phyloP scores from a whole-genome alignment of 2,113 vertebrate genomes.

The Cryptotis parvus region DNA sequence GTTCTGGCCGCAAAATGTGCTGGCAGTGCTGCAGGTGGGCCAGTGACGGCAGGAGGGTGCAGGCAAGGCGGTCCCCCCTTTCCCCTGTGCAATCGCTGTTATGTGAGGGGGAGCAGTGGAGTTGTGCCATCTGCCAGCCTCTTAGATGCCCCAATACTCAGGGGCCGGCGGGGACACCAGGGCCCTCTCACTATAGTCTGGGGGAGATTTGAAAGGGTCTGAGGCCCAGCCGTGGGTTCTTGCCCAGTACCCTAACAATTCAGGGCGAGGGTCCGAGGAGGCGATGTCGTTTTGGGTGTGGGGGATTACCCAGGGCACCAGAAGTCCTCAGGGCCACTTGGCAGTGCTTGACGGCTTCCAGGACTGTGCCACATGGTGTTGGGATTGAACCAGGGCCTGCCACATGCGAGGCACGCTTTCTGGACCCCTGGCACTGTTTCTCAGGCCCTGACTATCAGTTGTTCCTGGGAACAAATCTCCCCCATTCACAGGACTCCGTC shows the following conservation, averaged over 20 bases:
- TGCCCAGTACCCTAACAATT: too few relatives aligned
- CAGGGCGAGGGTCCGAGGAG: too few relatives aligned
- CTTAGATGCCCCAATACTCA: neutral
- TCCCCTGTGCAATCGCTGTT: neutral
- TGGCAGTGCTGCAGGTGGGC: too few relatives aligned
- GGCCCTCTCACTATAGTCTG: neutral
- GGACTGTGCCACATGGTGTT: neutral
- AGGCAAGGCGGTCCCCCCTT: neutral
- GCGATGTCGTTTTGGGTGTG: too few relatives aligned
- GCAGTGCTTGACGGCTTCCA: too few relatives aligned
- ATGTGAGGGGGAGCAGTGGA: neutral
- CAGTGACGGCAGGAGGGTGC: neutral
- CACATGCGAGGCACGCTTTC: too few relatives aligned
- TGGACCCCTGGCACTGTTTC: too few relatives aligned
- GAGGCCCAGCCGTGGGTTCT: neutral
- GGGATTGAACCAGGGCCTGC: neutral
- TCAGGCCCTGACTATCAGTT: neutral
- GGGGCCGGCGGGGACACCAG: neutral
- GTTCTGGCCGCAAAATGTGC: neutral
- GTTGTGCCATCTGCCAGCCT: neutral
- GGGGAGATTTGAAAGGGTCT: neutral
- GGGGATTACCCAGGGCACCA: too few relatives aligned
- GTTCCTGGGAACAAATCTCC: neutral
- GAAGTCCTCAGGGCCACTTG: too few relatives aligned
- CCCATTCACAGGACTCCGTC: conserved; percentile 6